Evolutionary conservation across 2,797 vertebrate species (phyloP).

Genomic region (Megalops cyprinoides): DNA sequence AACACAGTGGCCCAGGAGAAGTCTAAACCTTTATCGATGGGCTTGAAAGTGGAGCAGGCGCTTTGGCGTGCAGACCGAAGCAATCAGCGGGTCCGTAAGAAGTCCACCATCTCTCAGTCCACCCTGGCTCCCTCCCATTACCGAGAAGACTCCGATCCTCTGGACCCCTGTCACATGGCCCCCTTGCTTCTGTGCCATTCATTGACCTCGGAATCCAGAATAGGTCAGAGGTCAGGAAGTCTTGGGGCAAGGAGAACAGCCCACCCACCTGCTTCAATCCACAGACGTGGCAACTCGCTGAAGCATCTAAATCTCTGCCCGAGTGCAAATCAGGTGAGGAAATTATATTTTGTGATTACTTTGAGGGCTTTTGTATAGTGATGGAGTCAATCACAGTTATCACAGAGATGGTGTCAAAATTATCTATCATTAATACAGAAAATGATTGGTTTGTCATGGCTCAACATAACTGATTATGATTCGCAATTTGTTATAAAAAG

Average conservation of each 20-base stretch:
- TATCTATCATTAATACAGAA: too few relatives aligned
- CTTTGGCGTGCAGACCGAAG: conserved; percentile 50
- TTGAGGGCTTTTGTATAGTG: not conserved
- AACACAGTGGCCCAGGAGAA: conserved; percentile 14
- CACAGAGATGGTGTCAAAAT: not conserved
- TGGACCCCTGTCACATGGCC: conserved; percentile 26
- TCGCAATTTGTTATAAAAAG: too few relatives aligned
- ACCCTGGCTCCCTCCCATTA: not conserved
- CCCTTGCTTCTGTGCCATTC: conserved; percentile 29
- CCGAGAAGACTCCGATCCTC: conserved; percentile 31
- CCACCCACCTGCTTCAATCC: not conserved
- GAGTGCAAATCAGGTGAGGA: conserved; percentile 56
- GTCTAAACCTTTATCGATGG: not conserved
- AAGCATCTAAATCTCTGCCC: conserved; percentile 3
- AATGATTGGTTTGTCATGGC: too few relatives aligned
- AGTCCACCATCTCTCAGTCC: not conserved
- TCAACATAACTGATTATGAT: too few relatives aligned
- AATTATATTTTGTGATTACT: too few relatives aligned
- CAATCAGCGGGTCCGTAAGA: not conserved
- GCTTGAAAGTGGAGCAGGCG: conserved; percentile 52
- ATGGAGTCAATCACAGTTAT: not conserved
- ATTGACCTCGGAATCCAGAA: not conserved
- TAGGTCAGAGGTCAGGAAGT: conserved; percentile 49
- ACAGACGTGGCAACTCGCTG: conserved; percentile 18
- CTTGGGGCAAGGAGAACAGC: conserved; percentile 3